These are phyloP conservation scores for Agrotis puta DNA, from an alignment of 2,888 invertebrate genomes.

Conservation along the genomic window DNA sequence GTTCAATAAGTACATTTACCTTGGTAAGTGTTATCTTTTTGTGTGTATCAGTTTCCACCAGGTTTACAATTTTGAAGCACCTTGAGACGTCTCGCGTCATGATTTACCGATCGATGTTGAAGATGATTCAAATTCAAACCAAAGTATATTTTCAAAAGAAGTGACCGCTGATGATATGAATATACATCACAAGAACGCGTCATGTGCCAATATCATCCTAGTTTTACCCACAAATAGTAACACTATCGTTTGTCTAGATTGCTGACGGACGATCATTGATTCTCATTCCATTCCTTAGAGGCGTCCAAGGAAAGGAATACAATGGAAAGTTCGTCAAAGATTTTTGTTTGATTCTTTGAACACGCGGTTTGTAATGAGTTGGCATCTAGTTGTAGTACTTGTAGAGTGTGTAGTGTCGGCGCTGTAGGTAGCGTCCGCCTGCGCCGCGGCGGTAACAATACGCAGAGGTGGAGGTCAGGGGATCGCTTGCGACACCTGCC, in stretches of 20 bases:
- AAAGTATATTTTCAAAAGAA: slow-evolving; percentile 11
- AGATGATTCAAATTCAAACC: slow-evolving; percentile 8
- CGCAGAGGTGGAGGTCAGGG: slow-evolving; percentile 61
- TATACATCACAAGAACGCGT: slow-evolving; percentile 20
- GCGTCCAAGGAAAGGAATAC: too few species aligned
- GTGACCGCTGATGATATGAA: slow-evolving; percentile 21
- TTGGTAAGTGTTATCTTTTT: slow-evolving; percentile 16
- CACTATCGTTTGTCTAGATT: not conserved
- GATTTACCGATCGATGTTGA: slow-evolving; percentile 1
- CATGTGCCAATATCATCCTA: not conserved
- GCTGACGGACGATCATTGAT: not conserved
- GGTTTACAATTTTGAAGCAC: slow-evolving; percentile 14
- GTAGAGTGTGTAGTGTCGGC: not conserved
- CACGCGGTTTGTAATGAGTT: not conserved
- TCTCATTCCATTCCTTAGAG: not conserved
- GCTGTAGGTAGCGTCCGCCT: slow-evolving; percentile 23
- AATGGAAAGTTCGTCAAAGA: too few species aligned
- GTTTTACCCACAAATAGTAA: not conserved
- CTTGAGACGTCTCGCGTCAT: slow-evolving; percentile 17
- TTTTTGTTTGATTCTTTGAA: not conserved
- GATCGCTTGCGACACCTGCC: slow-evolving; percentile 51
- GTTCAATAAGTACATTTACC: slow-evolving; percentile 29
- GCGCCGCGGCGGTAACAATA: slow-evolving; percentile 50
- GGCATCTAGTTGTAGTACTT: not conserved
- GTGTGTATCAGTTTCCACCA: slow-evolving; percentile 25